Percentiles rank a stretch among this genome's conserved stretches.
phyloP scores from a whole-genome alignment of 2,888 invertebrate genomes.

The Norana najaformis region DNA sequence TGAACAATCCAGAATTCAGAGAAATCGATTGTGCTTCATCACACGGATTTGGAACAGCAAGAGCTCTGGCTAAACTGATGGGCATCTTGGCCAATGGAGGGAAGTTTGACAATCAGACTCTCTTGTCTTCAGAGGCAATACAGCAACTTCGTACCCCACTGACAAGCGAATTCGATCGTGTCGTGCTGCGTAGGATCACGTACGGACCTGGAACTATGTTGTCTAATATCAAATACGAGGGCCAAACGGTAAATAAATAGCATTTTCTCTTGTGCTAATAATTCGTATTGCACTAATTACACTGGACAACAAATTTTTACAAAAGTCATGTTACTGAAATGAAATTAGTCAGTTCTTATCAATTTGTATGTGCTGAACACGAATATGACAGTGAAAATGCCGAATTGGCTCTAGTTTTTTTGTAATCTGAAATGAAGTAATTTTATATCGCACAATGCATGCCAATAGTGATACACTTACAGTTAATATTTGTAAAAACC shows the following conservation, averaged over 20 bases:
- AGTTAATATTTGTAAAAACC: too few relatives aligned
- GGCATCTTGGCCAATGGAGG: constrained; percentile 38
- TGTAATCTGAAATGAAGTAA: too few relatives aligned
- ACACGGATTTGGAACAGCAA: constrained; percentile 46
- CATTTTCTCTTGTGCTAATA: background rate
- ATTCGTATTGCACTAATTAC: too few relatives aligned
- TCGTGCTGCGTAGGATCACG: constrained; percentile 33
- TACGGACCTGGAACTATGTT: constrained; percentile 37
- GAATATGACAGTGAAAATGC: too few relatives aligned
- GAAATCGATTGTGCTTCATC: constrained; percentile 50
- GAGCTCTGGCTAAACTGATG: constrained; percentile 40
- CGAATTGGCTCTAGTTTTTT: too few relatives aligned
- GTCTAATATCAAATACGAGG: background rate
- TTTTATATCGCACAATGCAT: too few relatives aligned
- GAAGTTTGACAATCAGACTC: background rate
- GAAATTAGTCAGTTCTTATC: too few relatives aligned
- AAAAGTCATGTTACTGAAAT: too few relatives aligned
- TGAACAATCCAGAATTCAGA: constrained; percentile 52
- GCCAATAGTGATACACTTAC: too few relatives aligned
- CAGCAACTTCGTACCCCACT: constrained; percentile 29
- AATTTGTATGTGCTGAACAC: too few relatives aligned
- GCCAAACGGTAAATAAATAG: constrained; percentile 23
- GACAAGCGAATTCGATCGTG: constrained; percentile 30
- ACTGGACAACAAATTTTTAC: too few relatives aligned
- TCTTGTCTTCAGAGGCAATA: constrained; percentile 27